Base-by-base conservation (phyloP, 2,888 invertebrate genomes). In the Pterobdella sp. region DNA sequence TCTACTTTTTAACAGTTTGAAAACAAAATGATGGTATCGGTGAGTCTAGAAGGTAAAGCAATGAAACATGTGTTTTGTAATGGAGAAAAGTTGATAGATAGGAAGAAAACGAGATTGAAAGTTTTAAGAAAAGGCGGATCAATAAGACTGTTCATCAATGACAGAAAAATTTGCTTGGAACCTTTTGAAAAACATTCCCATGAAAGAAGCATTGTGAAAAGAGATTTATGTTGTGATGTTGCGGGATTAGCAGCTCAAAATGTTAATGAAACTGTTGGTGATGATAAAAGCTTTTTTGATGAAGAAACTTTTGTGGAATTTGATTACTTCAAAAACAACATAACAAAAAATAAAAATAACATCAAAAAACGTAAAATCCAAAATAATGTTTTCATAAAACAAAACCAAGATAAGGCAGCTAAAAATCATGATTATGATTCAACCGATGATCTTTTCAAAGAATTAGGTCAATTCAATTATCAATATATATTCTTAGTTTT, bases 81-180 rank as follows among this genome's bases (percentile, higher is more conserved):
- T 14, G 60, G 26, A 22, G 10, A 18, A 22, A 26, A 3, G 26
- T 22, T 56, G 7, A 3, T n/a, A 3, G 60, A 56, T 26, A 26
- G 60, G 26, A 26, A 22, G 60, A 56, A 56, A 26, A 56, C 18
- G n/a, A 7, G 60, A 22, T n/a, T 56, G 60, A 56, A 56, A 26
- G 60, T 56, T 22, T 56, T 56, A 26, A 56, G 60, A 26, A 26
- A 56, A 56, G 60, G 60, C n/a, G n/a, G 60, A n/a, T 4, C n/a
- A 26, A 26, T n/a, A 22, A 56, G 60, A 26, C n/a, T 56, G 60
- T 56, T 56, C 60, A 4, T 56, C n/a, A 4, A 56, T 4, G 60
- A 26, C 7, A 56, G n/a, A n/a, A 56, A 26, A 26, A 3, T 56
- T 4, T 56, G 60, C n/a, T 26, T 56, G 60, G 10, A 56, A 26